Evolutionary conservation across 2,888 invertebrate genomes (phyloP), one percentile per base, ranked within the genome.

Genomic region (Sepioteuthis lessoniana): DNA sequence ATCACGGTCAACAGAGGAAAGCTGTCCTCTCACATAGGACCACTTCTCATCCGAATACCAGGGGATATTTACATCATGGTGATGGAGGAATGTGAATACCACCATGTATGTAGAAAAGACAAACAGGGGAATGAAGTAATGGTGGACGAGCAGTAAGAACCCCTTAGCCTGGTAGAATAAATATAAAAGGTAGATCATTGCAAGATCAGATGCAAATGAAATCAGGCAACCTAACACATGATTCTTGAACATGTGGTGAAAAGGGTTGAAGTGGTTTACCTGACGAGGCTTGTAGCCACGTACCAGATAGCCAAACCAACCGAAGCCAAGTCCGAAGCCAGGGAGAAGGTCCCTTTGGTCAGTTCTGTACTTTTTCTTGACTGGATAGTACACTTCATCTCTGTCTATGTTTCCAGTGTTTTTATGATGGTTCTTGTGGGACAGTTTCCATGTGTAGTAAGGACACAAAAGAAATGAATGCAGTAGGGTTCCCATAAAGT

Each of bases 71-170:
- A 96, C 95, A 91, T 97, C 97, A 19, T 95, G 96, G 95, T 97
- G 97, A 94, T 97, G 97, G 37, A 97, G 95, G 94, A 97, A 97
- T 1, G 97, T 97, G 93, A 97, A 96, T 93, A 97, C 95, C 31
- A 97, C 96, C 13, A 96, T 95, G 95, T 96, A 97, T n/a, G 96
- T 95, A 28, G 95, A 97, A 93, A 97, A 97, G 60, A 97, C 95
- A 21, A 96, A 94, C 47, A 95, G 95, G 3, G 97, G 97, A 28
- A 96, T 94, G 21, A 96, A 60, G 94, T 96, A 97, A 95, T 96
- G 96, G 93, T 95, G 95, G 31, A 96, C 37, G 38, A 97, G 94
- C 47, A 94, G 95, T 91, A 94, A 47, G 94, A 95, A 94, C 16
- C 97, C 97, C 4, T 95, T 90, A n/a, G 91, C 37, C 90, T 94